These are phyloP conservation scores for Synanthedon vespiformis DNA, from an alignment of 2,888 invertebrate species.

Conservation along the genomic window DNA sequence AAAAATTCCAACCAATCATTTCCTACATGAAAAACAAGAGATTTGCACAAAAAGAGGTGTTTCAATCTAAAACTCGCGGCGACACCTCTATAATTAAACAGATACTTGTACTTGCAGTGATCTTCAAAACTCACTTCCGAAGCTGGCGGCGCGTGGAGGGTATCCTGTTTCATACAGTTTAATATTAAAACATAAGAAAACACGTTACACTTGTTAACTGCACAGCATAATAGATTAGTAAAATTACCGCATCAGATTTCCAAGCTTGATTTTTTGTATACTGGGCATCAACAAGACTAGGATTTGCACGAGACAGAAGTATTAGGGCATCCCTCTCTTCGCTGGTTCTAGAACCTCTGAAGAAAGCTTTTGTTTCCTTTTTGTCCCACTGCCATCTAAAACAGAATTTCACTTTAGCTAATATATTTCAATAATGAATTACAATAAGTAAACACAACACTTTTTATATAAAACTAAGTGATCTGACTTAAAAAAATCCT, in stretches of 20 bases:
- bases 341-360: constrained; percentile 94
- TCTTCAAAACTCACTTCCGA: constrained; percentile 88
- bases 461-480: no score
- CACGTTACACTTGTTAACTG: background rate
- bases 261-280: constrained; percentile 99
- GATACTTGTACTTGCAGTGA: constrained; percentile 92
- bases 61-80: constrained; percentile 98
- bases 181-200: background rate
- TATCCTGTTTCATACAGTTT: constrained; percentile 74
- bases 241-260: constrained; percentile 86
- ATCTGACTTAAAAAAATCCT: no score
- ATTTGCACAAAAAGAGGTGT: constrained; percentile 92
- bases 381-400: constrained; percentile 77
- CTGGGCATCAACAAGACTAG: constrained; percentile 87
- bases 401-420: background rate
- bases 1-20: constrained; percentile 96
- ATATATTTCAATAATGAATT: no score
- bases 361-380: constrained; percentile 82
- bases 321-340: constrained; percentile 90
- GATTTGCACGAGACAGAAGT: constrained; percentile 79
- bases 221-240: background rate
- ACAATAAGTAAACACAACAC: no score
- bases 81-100: constrained; percentile 97
- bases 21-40: constrained; percentile 94
- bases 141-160: constrained; percentile 85